A percentile compares a stretch with the other conserved stretches of the same genome.
Conservation (phyloP, 2,113 vertebrate species). For the Corythoichthys intestinalis region DNA sequence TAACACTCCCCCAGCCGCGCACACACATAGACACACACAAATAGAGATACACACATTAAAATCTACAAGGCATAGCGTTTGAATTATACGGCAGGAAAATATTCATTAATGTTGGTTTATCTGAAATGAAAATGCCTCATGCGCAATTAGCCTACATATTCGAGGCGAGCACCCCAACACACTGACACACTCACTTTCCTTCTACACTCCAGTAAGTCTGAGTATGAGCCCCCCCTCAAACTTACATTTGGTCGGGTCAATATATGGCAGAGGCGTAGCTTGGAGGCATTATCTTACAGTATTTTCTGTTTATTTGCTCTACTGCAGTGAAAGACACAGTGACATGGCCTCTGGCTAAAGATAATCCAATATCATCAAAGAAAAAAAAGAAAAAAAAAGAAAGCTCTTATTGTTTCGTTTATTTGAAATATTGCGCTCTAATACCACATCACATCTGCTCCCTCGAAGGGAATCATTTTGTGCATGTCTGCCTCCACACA, state of each 20-base stretch:
- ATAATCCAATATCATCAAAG: constrained; percentile 56
- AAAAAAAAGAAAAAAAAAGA: constrained; percentile 15
- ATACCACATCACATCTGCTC: constrained; percentile 50
- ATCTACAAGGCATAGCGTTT: constrained; percentile 22
- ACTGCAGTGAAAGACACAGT: constrained; percentile 45
- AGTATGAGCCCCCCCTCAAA: constrained; percentile 11
- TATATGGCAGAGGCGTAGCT: constrained; percentile 33
- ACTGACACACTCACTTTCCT: constrained; percentile 1
- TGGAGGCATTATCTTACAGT: constrained; percentile 28
- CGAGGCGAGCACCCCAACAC: constrained; percentile 11
- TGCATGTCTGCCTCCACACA: constrained; percentile 9
- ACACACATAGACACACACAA: constrained; percentile 18
- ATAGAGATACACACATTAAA: constrained; percentile 14
- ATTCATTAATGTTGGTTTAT: constrained; percentile 29
- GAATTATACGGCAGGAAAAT: constrained; percentile 43
- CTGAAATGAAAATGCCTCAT: constrained; percentile 29
- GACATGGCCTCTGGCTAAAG: constrained; percentile 50
- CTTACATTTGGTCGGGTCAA: constrained; percentile 47
- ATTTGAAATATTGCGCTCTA: constrained; percentile 40
- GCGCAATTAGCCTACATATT: constrained; percentile 38
- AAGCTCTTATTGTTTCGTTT: constrained; percentile 55
- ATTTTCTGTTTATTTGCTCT: constrained; percentile 42
- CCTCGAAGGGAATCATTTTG: constrained; percentile 26
- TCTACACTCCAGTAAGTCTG: constrained; percentile 2
- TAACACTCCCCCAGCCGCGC: constrained; percentile 7